Evolutionary conservation across 2,113 vertebrate species (phyloP).

Genomic region (Sylvilagus bachmani): DNA sequence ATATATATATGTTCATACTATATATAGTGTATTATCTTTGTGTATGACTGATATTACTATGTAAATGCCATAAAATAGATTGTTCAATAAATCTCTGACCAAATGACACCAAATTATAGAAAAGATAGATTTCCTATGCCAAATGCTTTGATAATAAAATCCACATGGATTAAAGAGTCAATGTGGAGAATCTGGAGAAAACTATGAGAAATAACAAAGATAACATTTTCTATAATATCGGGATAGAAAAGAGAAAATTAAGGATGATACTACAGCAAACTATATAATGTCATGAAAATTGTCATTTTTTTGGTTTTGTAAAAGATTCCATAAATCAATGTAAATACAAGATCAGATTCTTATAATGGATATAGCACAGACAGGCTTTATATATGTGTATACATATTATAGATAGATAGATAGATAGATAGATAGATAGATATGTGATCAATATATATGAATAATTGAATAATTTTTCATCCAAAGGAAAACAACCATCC

Average conservation of each 20-base stretch:
- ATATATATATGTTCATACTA: too few species aligned
- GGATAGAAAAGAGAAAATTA: not conserved
- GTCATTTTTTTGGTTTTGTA: not conserved
- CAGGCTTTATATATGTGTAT: not conserved
- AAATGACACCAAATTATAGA: not conserved
- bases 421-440: too few species aligned
- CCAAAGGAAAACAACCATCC: not conserved
- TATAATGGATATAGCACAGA: not conserved
- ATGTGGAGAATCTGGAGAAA: constrained; percentile 12
- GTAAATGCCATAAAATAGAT: not conserved
- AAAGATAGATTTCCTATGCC: not conserved
- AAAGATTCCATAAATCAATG: not conserved
- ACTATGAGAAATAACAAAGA: not conserved
- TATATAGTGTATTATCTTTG: not conserved
- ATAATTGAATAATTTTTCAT: not conserved
- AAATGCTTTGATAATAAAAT: constrained; percentile 3
- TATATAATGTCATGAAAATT: not conserved
- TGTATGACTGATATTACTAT: not conserved
- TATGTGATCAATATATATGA: too few species aligned
- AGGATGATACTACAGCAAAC: too few species aligned
- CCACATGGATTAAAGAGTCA: not conserved
- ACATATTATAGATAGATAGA: too few species aligned
- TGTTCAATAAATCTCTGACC: not conserved
- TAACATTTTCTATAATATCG: not conserved
- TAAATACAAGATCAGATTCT: not conserved